Evolutionary conservation across 2,888 invertebrate species (phyloP), one percentile per base, ranked within the genome.

Genomic region (Diarsia dahlii): DNA sequence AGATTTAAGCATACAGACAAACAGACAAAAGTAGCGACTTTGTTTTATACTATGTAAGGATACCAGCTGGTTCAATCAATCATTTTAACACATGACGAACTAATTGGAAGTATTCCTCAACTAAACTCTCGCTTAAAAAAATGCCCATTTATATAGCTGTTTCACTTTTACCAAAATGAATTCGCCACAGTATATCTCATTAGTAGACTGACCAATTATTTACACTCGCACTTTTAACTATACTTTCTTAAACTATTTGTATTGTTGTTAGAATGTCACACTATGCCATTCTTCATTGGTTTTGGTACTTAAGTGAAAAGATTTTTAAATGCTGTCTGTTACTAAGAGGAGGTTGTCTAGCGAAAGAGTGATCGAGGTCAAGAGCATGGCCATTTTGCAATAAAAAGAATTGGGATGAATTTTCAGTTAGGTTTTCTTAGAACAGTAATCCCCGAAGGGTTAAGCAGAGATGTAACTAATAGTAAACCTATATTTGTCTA

Each of bases 201-300:
- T 73, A 70, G 74, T 23, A 54, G 48, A 54, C 70, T 65, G 18
- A 70, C 63, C 3, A 71, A 83, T 87, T 87, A 81, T 84, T 76
- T 67, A 78, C 87, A 87, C 89, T 89, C 84, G 56, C 87, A 84
- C 84, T 89, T 84, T 76, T 84, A 5, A 23, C 71, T 12, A 28
- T 28, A 65, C 82, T 84, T 84, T 82, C 80, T 67, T 74, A 8
- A n/a, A 18, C 28, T 18, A 79, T 84, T 39, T 39, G 39, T 39
- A 39, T 39, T 84, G 48, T 83, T 72, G 10, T 28, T 56, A 48
- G 10, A 71, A 39, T 70, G 66, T 58, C 23, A 28, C 56, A 39
- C 13, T 46, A 23, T 20, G 15, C 1, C 18, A 50, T 20, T 10
- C 34, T 82, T 60, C 56, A 62, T 74, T 81, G 10, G 79, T 46